These are phyloP conservation scores for Leptodirus hochenwartii DNA, from an alignment of 2,888 invertebrate genomes.

Conservation along the genomic window DNA sequence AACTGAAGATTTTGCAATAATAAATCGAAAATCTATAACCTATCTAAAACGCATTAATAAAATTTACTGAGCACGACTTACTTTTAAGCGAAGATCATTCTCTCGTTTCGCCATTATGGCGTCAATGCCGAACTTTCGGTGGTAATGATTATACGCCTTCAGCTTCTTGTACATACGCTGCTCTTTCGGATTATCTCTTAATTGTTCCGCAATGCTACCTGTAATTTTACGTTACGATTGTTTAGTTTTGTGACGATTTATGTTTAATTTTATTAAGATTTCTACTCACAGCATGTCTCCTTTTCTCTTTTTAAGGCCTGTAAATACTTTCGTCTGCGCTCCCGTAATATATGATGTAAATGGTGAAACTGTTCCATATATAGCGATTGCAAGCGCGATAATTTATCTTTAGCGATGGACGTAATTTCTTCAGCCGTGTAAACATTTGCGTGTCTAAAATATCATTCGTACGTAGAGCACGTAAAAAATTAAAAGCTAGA, in stretches of 20 bases:
- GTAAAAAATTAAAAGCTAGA: no score
- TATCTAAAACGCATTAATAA: background rate
- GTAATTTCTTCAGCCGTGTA: conserved; percentile 81
- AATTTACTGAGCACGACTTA: no score
- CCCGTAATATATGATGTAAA: conserved; percentile 49
- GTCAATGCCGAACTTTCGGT: conserved; percentile 56
- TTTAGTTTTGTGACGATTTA: background rate
- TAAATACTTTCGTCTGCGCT: conserved; percentile 56
- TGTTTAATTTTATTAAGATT: background rate
- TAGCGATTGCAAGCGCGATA: conserved; percentile 57
- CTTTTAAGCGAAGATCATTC: conserved; percentile 39
- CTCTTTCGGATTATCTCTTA: conserved; percentile 47
- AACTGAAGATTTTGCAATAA: no score
- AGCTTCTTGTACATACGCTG: conserved; percentile 59
- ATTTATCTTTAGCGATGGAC: conserved; percentile 51
- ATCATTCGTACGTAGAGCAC: conserved; percentile 16
- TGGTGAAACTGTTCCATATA: conserved; percentile 71
- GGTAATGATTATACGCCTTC: conserved; percentile 66
- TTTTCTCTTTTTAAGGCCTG: conserved; percentile 55
- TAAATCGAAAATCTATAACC: conserved; percentile 1
- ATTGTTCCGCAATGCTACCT: conserved; percentile 65
- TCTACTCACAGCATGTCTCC: conserved; percentile 40
- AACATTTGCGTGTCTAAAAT: conserved; percentile 64
- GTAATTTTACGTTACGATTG: conserved; percentile 14
- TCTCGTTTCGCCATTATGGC: conserved; percentile 65